Conservation (phyloP, 2,888 invertebrate species). For the Trisateles emortualis region DNA sequence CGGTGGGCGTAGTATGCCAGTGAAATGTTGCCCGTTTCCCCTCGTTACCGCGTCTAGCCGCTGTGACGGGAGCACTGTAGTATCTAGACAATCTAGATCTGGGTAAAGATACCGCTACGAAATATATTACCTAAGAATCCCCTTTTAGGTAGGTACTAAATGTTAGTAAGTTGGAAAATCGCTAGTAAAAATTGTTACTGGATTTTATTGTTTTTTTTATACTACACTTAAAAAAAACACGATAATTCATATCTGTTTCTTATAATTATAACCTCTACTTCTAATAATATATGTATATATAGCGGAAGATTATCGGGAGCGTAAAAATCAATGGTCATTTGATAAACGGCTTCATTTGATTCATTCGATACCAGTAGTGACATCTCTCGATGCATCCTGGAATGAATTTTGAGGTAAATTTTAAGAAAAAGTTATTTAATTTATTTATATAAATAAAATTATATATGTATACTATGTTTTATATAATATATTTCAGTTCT, state of each 20-base stretch:
- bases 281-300: no score
- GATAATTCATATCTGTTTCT: no score
- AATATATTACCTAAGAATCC: conserved; percentile 18
- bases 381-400: conserved; percentile 24
- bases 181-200: not conserved
- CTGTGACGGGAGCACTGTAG: conserved; percentile 74
- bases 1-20: conserved; percentile 38
- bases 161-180: not conserved
- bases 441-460: not conserved
- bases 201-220: no score
- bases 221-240: no score
- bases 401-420: conserved; percentile 6
- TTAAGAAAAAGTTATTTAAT: not conserved
- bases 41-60: conserved; percentile 72
- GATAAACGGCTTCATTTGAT: not conserved
- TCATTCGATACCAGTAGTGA: conserved; percentile 33
- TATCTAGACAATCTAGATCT: conserved; percentile 63
- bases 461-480: no score
- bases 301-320: no score
- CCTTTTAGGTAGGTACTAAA: conserved; percentile 13
- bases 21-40: conserved; percentile 70
- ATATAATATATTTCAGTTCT: no score
- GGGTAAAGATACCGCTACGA: conserved; percentile 31
- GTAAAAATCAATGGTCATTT: no score
- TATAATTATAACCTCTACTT: no score